Percentiles rank a stretch among this genome's conserved stretches.
Evolutionary conservation across 2,888 invertebrate species (phyloP).

Genomic region (Temnothorax ravouxi): DNA sequence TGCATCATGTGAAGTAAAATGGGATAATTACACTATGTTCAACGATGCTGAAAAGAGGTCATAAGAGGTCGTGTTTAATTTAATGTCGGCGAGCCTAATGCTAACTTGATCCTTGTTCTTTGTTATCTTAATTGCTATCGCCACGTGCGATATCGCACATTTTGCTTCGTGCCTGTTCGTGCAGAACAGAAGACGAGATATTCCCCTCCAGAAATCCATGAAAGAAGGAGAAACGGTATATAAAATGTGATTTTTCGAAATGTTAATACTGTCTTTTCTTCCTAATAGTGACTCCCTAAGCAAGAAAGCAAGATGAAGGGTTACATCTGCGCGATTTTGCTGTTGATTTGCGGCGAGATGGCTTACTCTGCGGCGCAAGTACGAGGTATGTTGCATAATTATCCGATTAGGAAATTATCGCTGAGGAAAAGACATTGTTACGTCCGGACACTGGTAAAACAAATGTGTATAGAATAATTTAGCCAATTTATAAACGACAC

Average conservation of each 20-base stretch:
- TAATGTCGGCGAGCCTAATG: neutral
- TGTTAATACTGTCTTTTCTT: neutral
- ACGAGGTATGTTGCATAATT: conserved; percentile 57
- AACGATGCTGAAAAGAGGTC: neutral
- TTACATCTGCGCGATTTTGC: conserved; percentile 29
- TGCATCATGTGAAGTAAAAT: neutral
- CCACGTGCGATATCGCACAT: neutral
- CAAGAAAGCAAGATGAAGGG: conserved; percentile 54
- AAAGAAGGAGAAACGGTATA: conserved; percentile 6
- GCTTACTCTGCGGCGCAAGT: neutral
- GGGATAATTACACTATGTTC: neutral
- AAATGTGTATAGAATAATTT: neutral
- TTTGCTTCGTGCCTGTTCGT: neutral
- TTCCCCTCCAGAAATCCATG: neutral
- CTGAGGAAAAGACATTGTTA: neutral
- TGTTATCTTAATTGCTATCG: neutral
- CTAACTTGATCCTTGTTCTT: neutral
- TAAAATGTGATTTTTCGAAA: conserved; percentile 15
- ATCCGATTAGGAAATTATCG: neutral
- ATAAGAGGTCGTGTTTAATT: neutral
- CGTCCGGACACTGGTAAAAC: neutral
- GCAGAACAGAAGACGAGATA: neutral
- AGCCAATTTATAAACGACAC: neutral
- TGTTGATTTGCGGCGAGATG: conserved; percentile 20
- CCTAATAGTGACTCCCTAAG: too few relatives aligned